Evolutionary conservation across 2,888 invertebrate species (phyloP).

Genomic region (Nephrotoma appendiculata): DNA sequence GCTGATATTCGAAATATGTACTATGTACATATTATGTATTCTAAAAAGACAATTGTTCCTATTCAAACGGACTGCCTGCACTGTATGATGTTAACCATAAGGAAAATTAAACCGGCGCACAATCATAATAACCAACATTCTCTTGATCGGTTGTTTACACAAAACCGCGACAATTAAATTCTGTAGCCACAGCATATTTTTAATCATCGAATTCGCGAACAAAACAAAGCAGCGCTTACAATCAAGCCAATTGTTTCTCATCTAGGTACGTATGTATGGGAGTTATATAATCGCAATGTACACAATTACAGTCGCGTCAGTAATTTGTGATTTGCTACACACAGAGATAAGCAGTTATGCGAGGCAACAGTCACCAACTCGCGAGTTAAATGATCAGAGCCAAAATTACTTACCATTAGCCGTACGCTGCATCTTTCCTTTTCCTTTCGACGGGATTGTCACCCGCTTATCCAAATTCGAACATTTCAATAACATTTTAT

Average conservation of each 20-base stretch:
- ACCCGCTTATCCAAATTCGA: constrained; percentile 8
- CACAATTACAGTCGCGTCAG: not conserved
- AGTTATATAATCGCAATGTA: not conserved
- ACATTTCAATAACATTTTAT: constrained; percentile 10
- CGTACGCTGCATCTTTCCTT: constrained; percentile 7
- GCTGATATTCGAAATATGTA: too few species aligned
- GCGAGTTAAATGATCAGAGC: not conserved
- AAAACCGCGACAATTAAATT: not conserved
- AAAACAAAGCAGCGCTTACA: not conserved
- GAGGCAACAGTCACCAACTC: not conserved
- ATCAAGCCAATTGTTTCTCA: not conserved
- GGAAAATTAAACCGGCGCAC: not conserved
- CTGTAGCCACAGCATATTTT: not conserved
- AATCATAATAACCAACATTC: not conserved
- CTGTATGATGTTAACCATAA: too few species aligned
- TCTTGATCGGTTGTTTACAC: not conserved
- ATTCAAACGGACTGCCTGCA: too few species aligned
- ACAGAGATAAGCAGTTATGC: not conserved
- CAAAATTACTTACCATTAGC: not conserved
- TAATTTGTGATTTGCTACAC: not conserved
- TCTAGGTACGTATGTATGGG: not conserved
- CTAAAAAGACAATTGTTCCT: too few species aligned
- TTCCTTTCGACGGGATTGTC: constrained; percentile 9
- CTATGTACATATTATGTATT: too few species aligned
- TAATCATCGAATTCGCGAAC: not conserved